These are phyloP conservation scores for Mastacembelus armatus DNA, from an alignment of 2,797 vertebrate species.

Conservation along the genomic window DNA sequence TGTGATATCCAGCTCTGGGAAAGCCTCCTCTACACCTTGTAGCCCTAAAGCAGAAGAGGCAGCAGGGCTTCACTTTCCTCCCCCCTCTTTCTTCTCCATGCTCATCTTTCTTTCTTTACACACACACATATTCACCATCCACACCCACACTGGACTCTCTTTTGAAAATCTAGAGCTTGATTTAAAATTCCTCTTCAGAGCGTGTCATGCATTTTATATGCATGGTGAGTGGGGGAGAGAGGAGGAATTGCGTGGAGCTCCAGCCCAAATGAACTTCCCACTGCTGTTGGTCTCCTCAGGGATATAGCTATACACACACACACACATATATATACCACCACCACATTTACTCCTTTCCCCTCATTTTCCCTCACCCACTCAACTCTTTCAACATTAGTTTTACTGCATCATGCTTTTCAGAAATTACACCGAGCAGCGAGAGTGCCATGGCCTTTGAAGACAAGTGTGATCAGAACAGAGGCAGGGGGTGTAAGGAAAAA, in stretches of 20 bases:
- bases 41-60: slow-evolving; percentile 77
- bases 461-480: slow-evolving; percentile 79
- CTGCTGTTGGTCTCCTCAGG: slow-evolving; percentile 66
- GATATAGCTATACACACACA: slow-evolving; percentile 44
- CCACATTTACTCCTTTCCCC: slow-evolving; percentile 39
- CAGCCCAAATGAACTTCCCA: slow-evolving; percentile 78
- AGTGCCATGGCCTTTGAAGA: slow-evolving; percentile 78
- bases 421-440: slow-evolving; percentile 72
- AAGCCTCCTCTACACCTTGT: slow-evolving; percentile 78
- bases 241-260: slow-evolving; percentile 55
- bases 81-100: slow-evolving; percentile 36
- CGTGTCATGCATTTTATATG: slow-evolving; percentile 84
- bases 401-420: slow-evolving; percentile 81
- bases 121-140: slow-evolving; percentile 46
- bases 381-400: slow-evolving; percentile 82
- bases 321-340: slow-evolving; percentile 38
- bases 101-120: slow-evolving; percentile 47
- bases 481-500: slow-evolving; percentile 59
- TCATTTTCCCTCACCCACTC: slow-evolving; percentile 70
- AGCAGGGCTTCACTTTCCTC: slow-evolving; percentile 49
- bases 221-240: slow-evolving; percentile 68
- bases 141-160: slow-evolving; percentile 77
- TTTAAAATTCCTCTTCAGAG: slow-evolving; percentile 85
- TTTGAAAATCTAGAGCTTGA: slow-evolving; percentile 79
- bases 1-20: slow-evolving; percentile 67